Evolutionary conservation across 2,113 vertebrate species (phyloP).

Genomic region (Pyxicephalus adspersus): DNA sequence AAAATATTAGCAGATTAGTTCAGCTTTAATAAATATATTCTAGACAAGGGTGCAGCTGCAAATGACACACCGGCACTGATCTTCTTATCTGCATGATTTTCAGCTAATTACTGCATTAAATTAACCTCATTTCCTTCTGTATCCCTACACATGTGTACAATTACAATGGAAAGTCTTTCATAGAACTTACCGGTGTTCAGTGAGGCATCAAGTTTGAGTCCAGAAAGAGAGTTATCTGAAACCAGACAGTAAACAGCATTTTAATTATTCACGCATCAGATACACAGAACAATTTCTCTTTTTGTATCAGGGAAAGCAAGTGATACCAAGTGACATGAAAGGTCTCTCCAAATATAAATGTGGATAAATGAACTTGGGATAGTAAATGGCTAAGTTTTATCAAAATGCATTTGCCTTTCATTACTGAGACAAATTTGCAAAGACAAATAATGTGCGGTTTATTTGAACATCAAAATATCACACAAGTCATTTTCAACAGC

Average conservation of each 20-base stretch:
- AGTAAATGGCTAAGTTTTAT: constrained; percentile 2
- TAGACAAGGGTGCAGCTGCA: background rate
- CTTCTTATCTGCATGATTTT: constrained; percentile 5
- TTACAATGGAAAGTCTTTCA: constrained; percentile 7
- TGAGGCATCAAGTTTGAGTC: background rate
- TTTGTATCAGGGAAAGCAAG: constrained; percentile 4
- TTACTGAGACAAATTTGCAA: too few species aligned
- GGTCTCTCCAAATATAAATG: background rate
- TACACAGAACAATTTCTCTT: background rate
- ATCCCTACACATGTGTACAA: background rate
- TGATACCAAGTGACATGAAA: constrained; percentile 1
- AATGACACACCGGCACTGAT: background rate
- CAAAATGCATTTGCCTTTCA: too few species aligned
- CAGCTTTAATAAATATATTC: background rate
- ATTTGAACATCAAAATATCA: too few species aligned
- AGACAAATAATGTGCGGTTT: too few species aligned
- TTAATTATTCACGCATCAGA: constrained; percentile 28
- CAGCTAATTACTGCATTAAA: constrained; percentile 5
- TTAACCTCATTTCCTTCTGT: background rate
- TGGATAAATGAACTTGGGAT: background rate
- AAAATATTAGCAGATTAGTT: too few species aligned
- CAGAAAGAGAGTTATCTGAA: constrained; percentile 37
- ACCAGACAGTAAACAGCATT: constrained; percentile 20
- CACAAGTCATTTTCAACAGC: too few species aligned
- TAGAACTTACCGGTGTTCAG: constrained; percentile 26